phyloP scores from a whole-genome alignment of 2,113 vertebrate species.

The Nycticebus coucang region DNA sequence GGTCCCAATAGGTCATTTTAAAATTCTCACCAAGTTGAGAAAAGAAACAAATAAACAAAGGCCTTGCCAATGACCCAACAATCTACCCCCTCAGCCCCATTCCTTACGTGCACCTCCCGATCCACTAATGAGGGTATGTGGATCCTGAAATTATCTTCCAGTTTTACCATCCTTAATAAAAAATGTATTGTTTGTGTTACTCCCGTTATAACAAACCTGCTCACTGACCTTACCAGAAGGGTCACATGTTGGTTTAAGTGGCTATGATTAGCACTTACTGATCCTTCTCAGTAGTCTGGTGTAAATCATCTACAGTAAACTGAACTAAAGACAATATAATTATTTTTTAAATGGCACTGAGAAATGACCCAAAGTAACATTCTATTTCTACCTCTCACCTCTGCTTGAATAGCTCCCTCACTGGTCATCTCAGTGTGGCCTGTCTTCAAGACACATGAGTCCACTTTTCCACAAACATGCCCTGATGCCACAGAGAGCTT shows the following conservation, averaged over 20 bases:
- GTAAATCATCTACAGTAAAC: background rate
- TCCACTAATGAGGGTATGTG: background rate
- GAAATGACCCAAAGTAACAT: background rate
- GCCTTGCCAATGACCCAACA: background rate
- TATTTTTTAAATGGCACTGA: background rate
- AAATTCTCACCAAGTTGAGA: constrained; percentile 1
- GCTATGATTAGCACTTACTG: background rate
- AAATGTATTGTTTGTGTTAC: background rate
- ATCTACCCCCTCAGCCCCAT: background rate
- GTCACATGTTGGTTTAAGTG: background rate
- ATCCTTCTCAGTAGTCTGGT: background rate
- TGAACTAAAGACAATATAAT: background rate
- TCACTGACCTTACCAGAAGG: background rate
- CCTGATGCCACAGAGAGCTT: background rate
- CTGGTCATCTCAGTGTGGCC: background rate
- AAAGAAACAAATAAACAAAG: background rate
- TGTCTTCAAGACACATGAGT: background rate
- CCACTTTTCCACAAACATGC: background rate
- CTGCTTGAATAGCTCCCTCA: background rate
- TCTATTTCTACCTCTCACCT: background rate
- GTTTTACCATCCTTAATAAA: background rate
- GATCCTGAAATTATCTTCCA: too few relatives aligned
- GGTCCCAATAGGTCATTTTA: background rate
- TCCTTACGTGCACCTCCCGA: background rate
- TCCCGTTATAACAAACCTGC: background rate